Conservation (phyloP, 1,140 invertebrate genomes). For the Hylaeus anthracinus region DNA sequence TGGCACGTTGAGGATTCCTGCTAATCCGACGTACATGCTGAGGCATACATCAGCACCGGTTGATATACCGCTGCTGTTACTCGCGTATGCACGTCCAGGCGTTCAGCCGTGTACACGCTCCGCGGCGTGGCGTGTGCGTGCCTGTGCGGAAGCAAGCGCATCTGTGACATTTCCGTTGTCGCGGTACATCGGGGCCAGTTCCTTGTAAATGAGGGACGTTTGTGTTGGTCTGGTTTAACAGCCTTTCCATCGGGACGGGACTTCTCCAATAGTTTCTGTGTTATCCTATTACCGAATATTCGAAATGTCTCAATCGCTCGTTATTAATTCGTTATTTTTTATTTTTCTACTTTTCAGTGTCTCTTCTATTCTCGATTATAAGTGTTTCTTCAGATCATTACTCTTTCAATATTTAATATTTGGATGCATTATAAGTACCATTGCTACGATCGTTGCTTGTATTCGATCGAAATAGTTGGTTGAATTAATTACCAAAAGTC, state of each 20-base stretch:
- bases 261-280: no score
- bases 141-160: neutral
- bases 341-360: no score
- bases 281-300: no score
- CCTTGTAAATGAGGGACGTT: slow-evolving; percentile 28
- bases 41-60: slow-evolving; percentile 58
- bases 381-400: no score
- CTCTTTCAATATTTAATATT: no score
- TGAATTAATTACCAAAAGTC: no score
- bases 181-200: neutral
- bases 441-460: no score
- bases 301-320: no score
- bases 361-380: no score
- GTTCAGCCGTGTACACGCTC: neutral
- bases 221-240: neutral
- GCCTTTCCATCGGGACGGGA: neutral
- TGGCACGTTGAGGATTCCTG: slow-evolving; percentile 48
- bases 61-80: slow-evolving; percentile 44
- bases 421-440: no score
- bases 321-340: no score
- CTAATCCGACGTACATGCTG: slow-evolving; percentile 63
- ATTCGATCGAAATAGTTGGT: no score
- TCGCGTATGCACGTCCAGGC: slow-evolving; percentile 17
- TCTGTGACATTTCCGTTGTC: slow-evolving; percentile 32
- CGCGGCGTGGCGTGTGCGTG: neutral